Evolutionary conservation across 2,113 vertebrate species (phyloP), one percentile per base, ranked within the genome.

Genomic region (Lathamus discolor): DNA sequence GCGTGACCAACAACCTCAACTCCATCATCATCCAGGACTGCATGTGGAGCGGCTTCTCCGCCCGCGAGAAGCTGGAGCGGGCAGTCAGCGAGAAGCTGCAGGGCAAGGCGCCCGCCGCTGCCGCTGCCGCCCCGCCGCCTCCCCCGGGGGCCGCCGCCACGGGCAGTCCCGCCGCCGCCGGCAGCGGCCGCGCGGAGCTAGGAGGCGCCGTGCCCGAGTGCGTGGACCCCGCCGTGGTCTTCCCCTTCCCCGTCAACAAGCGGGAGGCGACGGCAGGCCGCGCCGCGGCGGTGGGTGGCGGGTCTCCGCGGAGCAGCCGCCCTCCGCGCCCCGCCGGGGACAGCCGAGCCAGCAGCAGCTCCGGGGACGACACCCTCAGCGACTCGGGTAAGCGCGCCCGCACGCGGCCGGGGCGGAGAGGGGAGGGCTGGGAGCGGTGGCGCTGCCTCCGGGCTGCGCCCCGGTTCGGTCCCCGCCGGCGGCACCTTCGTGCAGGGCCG

Each of bases 11-110:
- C 97, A 99, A 98, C 97, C 98, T 99, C 83, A 99, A 99, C 95
- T 98, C 98, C 93, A 99, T 99, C 96, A 99, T 99, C 92, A 98
- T 99, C 57, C 99, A 99, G 98, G 99, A 99, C 98, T 99, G 99
- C 94, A 99, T 99, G 99, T 99, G 99, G 99, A 99, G 99, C 73
- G 99, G 99, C 79, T 99, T 99, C 97, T 99, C 99, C 0, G 99
- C 99, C 92, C 98, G 99, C 23, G 99, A 99, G 96, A 99, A 99
- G 97, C 98, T 99, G 94, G 99, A 99, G 95, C 98, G 99, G 85
- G 99, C 98, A 39, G 99, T 99, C 29, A 99, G 96, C 54, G 99
- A 99, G 98, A 99, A 99, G 98, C 98, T 99, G 61, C 99, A 99
- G 64, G 98, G 98, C 97, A 98, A 98, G 78, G 97, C 96, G 35